A percentile compares a stretch with the other conserved stretches of the same genome.
phyloP scores from a whole-genome alignment of 1,140 invertebrate genomes.

The Lamellibrachia luymesi region DNA sequence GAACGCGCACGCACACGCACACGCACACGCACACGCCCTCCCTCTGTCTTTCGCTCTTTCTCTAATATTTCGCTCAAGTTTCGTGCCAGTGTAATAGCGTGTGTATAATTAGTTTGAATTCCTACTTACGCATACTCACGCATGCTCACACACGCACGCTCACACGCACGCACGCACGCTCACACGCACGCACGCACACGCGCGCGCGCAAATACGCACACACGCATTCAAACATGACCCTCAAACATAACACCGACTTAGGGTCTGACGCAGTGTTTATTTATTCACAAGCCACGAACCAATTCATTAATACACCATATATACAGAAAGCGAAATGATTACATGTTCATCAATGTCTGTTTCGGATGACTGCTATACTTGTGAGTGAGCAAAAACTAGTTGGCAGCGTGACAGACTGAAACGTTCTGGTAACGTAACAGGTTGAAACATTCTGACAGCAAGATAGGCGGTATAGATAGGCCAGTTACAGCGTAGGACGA shows the following conservation, averaged over 20 bases:
- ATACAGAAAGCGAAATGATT: constrained; percentile 5
- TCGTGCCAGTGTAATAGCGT: too few species aligned
- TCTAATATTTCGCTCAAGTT: not conserved
- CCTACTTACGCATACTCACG: too few species aligned
- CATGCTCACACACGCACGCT: too few species aligned
- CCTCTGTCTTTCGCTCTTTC: not conserved
- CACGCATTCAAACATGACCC: not conserved
- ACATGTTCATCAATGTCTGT: not conserved
- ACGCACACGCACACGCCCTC: not conserved
- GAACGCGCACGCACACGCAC: too few species aligned
- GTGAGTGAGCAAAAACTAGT: not conserved
- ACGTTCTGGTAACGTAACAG: not conserved
- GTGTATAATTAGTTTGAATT: too few species aligned
- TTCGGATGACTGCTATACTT: not conserved
- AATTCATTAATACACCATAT: not conserved
- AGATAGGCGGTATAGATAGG: not conserved
- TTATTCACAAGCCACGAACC: not conserved
- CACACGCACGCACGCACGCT: not conserved
- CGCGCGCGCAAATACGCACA: not conserved
- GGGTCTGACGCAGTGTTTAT: not conserved
- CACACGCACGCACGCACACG: not conserved
- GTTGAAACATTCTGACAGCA: not conserved
- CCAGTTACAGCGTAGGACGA: not conserved
- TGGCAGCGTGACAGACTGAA: not conserved
- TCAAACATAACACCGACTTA: not conserved